Evolutionary conservation across 64 coral and sea anemone species (phyloP).

Genomic region (Dendronephthya gigantea): DNA sequence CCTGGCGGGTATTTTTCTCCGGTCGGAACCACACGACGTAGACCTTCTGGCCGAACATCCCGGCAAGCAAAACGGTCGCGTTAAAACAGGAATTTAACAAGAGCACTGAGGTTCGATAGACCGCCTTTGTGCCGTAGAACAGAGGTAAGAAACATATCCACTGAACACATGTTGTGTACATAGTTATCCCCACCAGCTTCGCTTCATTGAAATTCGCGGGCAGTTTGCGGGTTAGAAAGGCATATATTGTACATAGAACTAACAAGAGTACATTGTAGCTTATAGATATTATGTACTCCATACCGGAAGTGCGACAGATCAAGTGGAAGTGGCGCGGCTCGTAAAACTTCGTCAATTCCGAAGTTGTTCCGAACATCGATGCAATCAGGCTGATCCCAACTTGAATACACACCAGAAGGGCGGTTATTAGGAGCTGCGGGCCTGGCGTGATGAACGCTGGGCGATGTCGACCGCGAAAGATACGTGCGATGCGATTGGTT

Average conservation of each 20-base stretch:
- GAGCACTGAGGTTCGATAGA: slow-evolving; percentile 34
- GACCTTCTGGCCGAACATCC: slow-evolving; percentile 66
- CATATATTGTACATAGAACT: slow-evolving; percentile 64
- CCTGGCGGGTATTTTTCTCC: slow-evolving; percentile 70
- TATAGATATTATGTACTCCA: slow-evolving; percentile 25
- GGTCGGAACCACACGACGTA: slow-evolving; percentile 76
- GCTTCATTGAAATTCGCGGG: slow-evolving; percentile 86
- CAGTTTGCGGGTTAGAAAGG: slow-evolving; percentile 75
- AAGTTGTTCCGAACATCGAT: slow-evolving; percentile 28
- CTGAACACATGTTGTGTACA: slow-evolving; percentile 72
- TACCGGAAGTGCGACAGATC: slow-evolving; percentile 41
- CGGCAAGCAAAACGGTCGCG: slow-evolving; percentile 55
- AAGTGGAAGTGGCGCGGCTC: slow-evolving; percentile 24
- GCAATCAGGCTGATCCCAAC: slow-evolving; percentile 40
- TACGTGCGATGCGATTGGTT: slow-evolving; percentile 83
- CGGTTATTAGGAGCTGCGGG: slow-evolving; percentile 66
- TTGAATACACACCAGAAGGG: slow-evolving; percentile 42
- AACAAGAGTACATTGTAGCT: slow-evolving; percentile 62
- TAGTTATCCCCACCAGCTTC: slow-evolving; percentile 75
- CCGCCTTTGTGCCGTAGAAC: slow-evolving; percentile 49
- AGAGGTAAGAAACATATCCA: slow-evolving; percentile 76
- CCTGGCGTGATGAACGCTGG: slow-evolving; percentile 64
- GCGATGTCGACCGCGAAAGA: slow-evolving; percentile 57
- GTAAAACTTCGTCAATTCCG: slow-evolving; percentile 3
- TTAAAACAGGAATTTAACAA: slow-evolving; percentile 51